Conservation (phyloP, 2,797 vertebrate species). For the Eremophila alpestris region DNA sequence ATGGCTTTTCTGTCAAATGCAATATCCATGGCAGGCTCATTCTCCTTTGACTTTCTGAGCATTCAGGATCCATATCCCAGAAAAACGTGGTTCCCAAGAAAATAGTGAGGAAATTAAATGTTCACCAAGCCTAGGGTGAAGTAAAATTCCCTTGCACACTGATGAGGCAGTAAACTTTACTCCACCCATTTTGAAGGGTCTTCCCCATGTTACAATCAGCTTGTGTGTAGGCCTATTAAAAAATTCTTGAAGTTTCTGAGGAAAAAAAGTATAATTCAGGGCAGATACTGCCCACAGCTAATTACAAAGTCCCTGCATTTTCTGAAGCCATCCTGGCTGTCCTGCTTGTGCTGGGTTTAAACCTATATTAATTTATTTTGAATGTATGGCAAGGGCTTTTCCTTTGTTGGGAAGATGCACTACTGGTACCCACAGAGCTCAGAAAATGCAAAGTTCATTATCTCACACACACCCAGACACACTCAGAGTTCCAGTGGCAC, state of each 20-base stretch:
- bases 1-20: not conserved
- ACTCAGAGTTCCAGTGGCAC: accelerated
- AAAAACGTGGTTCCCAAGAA: not conserved
- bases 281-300: accelerated
- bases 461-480: no score
- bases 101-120: not conserved
- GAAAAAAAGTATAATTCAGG: not conserved
- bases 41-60: not conserved
- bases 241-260: not conserved
- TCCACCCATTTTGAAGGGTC: not conserved
- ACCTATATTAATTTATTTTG: not conserved
- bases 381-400: not conserved
- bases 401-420: not conserved
- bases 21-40: not conserved
- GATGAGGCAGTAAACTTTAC: not conserved
- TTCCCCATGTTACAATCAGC: not conserved
- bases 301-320: not conserved
- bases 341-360: not conserved
- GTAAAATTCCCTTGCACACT: not conserved
- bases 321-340: not conserved
- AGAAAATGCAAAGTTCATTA: not conserved
- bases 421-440: not conserved
- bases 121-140: not conserved
- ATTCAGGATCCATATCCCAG: not conserved
- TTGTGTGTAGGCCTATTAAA: not conserved